Evolutionary conservation across 2,113 vertebrate species (phyloP).

Genomic region (Sisor rabdophorus): DNA sequence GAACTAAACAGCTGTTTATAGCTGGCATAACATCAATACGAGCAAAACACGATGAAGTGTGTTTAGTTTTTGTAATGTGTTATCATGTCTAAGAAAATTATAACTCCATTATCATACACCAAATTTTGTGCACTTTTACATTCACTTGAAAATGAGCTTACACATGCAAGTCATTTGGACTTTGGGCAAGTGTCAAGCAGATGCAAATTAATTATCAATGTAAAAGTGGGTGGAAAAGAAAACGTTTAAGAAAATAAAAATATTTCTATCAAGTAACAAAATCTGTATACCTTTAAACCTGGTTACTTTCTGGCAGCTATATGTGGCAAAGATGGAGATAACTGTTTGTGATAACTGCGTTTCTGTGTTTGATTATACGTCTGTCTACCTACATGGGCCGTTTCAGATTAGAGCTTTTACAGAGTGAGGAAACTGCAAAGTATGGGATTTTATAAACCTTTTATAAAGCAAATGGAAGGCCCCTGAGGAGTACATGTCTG

Average conservation of each 20-base stretch:
- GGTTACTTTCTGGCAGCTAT: slow-evolving; percentile 39
- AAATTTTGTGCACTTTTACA: not conserved
- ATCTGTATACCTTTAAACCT: slow-evolving; percentile 35
- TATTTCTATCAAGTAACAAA: slow-evolving; percentile 52
- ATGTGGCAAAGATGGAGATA: slow-evolving; percentile 39
- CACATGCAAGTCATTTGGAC: slow-evolving; percentile 52
- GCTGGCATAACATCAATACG: not conserved
- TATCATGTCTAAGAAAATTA: not conserved
- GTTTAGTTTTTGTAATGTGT: not conserved
- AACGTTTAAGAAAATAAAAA: slow-evolving; percentile 56
- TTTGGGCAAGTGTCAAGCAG: slow-evolving; percentile 60
- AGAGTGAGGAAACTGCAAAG: slow-evolving; percentile 15
- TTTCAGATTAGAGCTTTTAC: slow-evolving; percentile 6
- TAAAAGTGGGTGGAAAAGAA: slow-evolving; percentile 57
- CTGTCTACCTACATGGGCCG: not conserved
- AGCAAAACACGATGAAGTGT: not conserved
- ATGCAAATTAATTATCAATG: slow-evolving; percentile 59
- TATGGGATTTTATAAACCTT: slow-evolving; percentile 13
- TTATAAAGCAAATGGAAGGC: slow-evolving; percentile 3
- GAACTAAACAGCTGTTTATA: not conserved
- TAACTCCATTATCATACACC: not conserved
- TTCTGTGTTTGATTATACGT: slow-evolving; percentile 38
- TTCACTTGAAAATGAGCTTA: slow-evolving; percentile 30
- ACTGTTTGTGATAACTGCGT: slow-evolving; percentile 9
- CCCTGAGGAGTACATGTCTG: slow-evolving; percentile 17